phyloP scores from a whole-genome alignment of 2,888 invertebrate genomes.

The Idaea dimidiata region DNA sequence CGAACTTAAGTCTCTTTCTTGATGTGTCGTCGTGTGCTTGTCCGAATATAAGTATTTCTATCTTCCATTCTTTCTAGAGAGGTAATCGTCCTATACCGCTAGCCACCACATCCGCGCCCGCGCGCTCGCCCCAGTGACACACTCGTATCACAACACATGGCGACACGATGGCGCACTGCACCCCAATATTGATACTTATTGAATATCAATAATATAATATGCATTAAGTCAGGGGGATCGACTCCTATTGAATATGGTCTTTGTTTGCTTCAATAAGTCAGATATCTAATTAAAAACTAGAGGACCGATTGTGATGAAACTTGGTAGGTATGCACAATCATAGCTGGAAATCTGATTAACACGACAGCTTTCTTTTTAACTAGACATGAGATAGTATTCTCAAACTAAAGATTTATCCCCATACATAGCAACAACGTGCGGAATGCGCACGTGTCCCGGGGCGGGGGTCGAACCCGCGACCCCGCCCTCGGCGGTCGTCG shows the following conservation, averaged over 20 bases:
- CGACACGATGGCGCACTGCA: background rate
- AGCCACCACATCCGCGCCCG: background rate
- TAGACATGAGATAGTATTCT: background rate
- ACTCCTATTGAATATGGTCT: no score
- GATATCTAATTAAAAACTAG: background rate
- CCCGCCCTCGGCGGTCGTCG: background rate
- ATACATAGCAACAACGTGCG: background rate
- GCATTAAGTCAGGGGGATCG: constrained; percentile 1
- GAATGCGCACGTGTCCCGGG: background rate
- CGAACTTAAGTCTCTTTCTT: no score
- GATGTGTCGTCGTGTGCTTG: no score
- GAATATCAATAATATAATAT: background rate
- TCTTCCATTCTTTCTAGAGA: no score
- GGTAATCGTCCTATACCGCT: no score
- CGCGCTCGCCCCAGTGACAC: background rate
- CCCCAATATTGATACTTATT: background rate
- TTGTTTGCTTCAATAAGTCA: no score
- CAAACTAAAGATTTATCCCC: background rate
- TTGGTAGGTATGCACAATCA: no score
- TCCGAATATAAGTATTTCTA: no score
- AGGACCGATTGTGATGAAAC: no score
- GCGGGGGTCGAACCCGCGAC: background rate
- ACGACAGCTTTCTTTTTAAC: no score
- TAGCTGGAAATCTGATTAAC: no score
- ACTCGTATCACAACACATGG: background rate